Base-by-base conservation (phyloP, 2,888 invertebrate genomes). In the Dicranocentrus wangi region DNA sequence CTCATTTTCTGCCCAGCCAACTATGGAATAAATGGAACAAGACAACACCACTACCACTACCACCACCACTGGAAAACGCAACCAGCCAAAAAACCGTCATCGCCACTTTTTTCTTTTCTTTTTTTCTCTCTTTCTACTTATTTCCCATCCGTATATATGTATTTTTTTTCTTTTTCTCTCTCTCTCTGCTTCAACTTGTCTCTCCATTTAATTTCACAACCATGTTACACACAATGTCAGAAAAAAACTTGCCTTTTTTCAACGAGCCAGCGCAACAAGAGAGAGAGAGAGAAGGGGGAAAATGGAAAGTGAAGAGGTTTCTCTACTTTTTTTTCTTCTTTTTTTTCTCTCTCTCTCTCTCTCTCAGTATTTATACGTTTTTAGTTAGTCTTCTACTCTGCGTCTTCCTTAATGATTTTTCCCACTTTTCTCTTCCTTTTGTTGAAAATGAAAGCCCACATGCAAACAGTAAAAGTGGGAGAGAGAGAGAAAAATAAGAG, bases 191-290 rank as follows among this genome's bases (percentile, higher is more conserved):
- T 69, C 77, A 77, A 77, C 76, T 47, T 68, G 77, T 77, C 77
- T 60, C 70, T 69, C 69, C 69, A 77, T 77, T 77, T 77, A 77
- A 77, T 77, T 77, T 77, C 68, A 32, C 23, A 53, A 68, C 32
- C 60, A 66, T 76, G 68, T 43, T 42, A 51, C 51, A 43, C n/a
- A n/a, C n/a, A n/a, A 27, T 68, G 25, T 43, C 39, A 13, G 39
- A 39, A 13, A 8, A 39, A 39, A 39, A 5, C 13, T 13, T 39
- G 39, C n/a, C 23, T 60, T 61, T 42, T 61, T 28, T 75, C 75
- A 66, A 53, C 72, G 58, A 23, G 27, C 27, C 47, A 28, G 53
- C 53, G 28, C n/a, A 72, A 43, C 63, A 61, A 32, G 61, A 63
- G 55, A 55, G 55, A 19, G 21, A 69, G 51, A 42, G 21, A 27